These are phyloP conservation scores for Lottia scabra DNA, from an alignment of 2,888 invertebrate species.

Conservation along the genomic window DNA sequence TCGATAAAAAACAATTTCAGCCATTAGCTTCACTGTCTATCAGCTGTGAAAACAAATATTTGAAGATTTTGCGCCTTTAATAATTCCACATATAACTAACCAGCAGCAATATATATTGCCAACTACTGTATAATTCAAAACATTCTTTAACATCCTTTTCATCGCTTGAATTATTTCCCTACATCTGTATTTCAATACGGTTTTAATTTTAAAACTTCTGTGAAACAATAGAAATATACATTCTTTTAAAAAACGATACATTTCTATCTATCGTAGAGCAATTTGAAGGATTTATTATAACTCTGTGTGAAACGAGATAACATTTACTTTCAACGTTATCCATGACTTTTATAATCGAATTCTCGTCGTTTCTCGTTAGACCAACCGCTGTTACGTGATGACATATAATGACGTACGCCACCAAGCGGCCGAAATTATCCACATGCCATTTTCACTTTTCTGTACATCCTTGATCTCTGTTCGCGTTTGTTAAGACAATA, in stretches of 20 bases:
- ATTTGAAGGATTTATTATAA: background rate
- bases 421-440: background rate
- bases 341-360: background rate
- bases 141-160: too few species aligned
- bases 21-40: too few species aligned
- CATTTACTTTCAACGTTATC: constrained; percentile 2
- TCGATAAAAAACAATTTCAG: too few species aligned
- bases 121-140: too few species aligned
- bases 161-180: too few species aligned
- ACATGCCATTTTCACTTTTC: background rate
- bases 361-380: background rate
- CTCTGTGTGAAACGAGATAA: background rate
- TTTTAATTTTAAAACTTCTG: too few species aligned
- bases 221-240: too few species aligned
- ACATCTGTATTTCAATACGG: too few species aligned
- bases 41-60: too few species aligned
- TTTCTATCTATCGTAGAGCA: background rate
- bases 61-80: too few species aligned
- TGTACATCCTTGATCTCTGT: background rate
- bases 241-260: background rate
- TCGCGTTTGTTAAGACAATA: background rate
- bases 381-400: background rate
- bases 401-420: constrained; percentile 1
- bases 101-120: too few species aligned
- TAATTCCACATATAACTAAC: too few species aligned